Evolutionary conservation across 1,140 invertebrate species (phyloP), one percentile per base, ranked within the genome.

Genomic region (Conus betulinus): DNA sequence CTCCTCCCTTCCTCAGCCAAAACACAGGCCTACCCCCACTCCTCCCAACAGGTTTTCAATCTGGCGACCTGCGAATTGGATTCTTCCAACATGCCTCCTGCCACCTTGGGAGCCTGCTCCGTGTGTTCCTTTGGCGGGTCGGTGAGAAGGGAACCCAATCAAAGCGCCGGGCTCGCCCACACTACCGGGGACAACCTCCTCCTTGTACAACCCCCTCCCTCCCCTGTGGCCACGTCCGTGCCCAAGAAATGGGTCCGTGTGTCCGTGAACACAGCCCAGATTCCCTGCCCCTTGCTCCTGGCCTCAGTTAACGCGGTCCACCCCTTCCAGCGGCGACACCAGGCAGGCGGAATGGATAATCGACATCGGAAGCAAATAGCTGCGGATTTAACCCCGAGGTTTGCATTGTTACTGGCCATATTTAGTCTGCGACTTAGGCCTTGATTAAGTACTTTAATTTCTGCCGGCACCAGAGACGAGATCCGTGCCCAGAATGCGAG

Each of bases 391-490:
- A 81, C 78, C 78, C 78, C 17, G 39, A 51, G 78, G 78, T 81
- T 51, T n/a, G 78, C 78, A 81, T 81, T 81, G 78, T 81, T 81
- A 81, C 78, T 5, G 78, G 78, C 78, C 78, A 81, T 81, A 81
- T 81, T 81, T 81, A 23, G 51, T 81, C 78, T 17, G 78, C 78
- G 78, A 81, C 78, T 81, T 81, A 81, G 78, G 78, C 39, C 78
- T 81, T 81, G 78, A 81, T 81, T 81, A 81, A 81, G 78, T 81
- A 81, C 78, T 81, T 81, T 81, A 81, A 81, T 81, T 81, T 81
- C 78, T 52, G 51, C 39, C 78, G 78, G 39, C 78, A 3, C 78
- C 78, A 81, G 8, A 81, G 39, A 81, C 78, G 78, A 81, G 78
- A 81, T 81, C 51, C 78, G 78, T 81, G 78, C 78, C 52, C 39